These are phyloP conservation scores for Zonitis immaculata DNA, from an alignment of 2,888 invertebrate genomes.

Conservation along the genomic window DNA sequence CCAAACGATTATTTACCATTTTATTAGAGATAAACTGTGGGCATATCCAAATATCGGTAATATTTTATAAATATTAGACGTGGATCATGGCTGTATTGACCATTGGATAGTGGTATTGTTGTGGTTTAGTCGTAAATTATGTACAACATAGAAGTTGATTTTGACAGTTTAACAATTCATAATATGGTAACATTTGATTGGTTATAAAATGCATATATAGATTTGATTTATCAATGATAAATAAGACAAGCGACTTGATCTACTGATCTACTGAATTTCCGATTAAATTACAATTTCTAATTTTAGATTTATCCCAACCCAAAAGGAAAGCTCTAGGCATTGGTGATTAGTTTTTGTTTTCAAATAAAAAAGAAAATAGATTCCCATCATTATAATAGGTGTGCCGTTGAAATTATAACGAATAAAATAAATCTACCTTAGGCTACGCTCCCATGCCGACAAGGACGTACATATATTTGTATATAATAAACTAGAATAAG, in stretches of 20 bases:
- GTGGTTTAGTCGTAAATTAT: slow-evolving; percentile 30
- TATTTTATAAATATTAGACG: too few species aligned
- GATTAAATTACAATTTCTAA: background rate
- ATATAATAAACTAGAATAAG: slow-evolving; percentile 2
- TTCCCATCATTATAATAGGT: background rate
- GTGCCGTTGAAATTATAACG: slow-evolving; percentile 15
- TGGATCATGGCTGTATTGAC: slow-evolving; percentile 32
- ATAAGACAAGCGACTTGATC: background rate
- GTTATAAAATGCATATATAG: background rate
- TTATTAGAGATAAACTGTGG: too few species aligned
- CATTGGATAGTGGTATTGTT: slow-evolving; percentile 27
- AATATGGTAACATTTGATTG: background rate
- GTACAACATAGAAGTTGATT: slow-evolving; percentile 26
- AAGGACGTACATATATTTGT: slow-evolving; percentile 9
- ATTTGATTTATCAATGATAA: slow-evolving; percentile 6
- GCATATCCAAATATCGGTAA: too few species aligned
- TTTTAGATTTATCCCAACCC: background rate
- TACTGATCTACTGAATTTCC: background rate
- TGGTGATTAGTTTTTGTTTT: background rate
- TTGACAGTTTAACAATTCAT: slow-evolving; percentile 23
- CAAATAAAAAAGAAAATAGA: too few species aligned
- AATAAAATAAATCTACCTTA: slow-evolving; percentile 19
- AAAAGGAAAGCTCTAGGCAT: background rate
- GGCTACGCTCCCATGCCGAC: slow-evolving; percentile 14
- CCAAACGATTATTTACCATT: too few species aligned